Evolutionary conservation across 2,888 invertebrate genomes (phyloP), one percentile per base, ranked within the genome.

Genomic region (Xylocampa areola): DNA sequence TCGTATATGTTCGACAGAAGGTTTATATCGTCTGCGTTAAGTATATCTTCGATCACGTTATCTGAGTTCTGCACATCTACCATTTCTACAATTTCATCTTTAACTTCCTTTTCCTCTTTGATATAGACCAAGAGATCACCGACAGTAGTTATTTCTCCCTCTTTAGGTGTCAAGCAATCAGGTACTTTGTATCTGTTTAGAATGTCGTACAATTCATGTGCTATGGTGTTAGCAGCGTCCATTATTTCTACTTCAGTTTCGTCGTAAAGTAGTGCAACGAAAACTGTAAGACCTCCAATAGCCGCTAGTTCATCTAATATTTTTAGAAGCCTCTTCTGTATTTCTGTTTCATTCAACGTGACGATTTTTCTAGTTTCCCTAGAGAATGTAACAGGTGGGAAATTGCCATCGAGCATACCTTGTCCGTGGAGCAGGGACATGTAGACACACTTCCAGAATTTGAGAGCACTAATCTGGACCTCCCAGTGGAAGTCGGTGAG

Each of bases 361-460:
- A 97, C 96, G 14, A 97, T 97, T 88, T 97, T 97, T 54, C 96
- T 94, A 4, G 96, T 94, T 83, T 97, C 96, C 77, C 95, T 96
- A 0, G 97, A 97, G 83, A 97, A 97, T 0, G 97, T 97, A 0
- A 97, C 96, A 0, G 95, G 95, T 0, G 97, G 97, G 84, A 97
- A 97, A 0, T 91, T 94, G 0, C 97, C 97, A 79, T 97, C 97
- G 8, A 97, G 95, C 96, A 97, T 97, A n/a, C 97, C 97, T 87
- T 97, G 97, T 76, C 97, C 95, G 0, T 94, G 94, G 6, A 97
- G 88, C 47, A 95, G 94, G 0, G 95, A 94, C 17, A 95, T 92
- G 36, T 97, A 96, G 16, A 96, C 96, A 8, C 94, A 89, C 49
- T 94, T 94, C 97, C 97, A 97, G 78, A 96, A 97, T 53, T 94